Base-by-base conservation (phyloP, 2,797 vertebrate species). In the Xenops minutus region DNA sequence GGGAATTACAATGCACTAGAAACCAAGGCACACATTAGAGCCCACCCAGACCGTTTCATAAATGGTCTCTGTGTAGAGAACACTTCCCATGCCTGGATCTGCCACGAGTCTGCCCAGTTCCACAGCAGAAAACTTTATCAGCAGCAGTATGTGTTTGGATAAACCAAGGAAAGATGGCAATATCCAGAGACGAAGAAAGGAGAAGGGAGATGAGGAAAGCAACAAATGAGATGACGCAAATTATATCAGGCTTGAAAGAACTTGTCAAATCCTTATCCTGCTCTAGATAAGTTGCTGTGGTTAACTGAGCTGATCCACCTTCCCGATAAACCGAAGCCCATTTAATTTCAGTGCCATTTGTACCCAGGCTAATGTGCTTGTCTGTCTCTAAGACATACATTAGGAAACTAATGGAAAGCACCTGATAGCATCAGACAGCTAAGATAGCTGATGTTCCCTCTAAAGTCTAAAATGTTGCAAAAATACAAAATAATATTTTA, bases 401-500 rank as follows among this genome's bases (percentile, higher is more conserved):
- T 78, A 58, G 61, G 54, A 89, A 93, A 87, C 41, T 46, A 91
- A 93, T 66, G 69, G 55, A 86, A 93, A 79, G 49, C 48, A 39
- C 27, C 41, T 1, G 44, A 96, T 83, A 88, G 61, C 69, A 96
- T 95, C 91, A 69, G 78, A 48, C 56, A 72, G 86, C 77, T 89
- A 79, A 94, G 64, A 69, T 18, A 32, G 37, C 30, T 85, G 44
- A 84, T 24, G 43, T 66, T 93, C 64, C 54, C 34, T 91, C 79
- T 46, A 16, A 49, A 77, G 72, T 44, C 71, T 63, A 80, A 92
- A 94, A 94, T 34, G 20, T 14, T 90, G 55, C 69, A 69, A 80
- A 96, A 96, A 85, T 68, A 73, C 21, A 48, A 78, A 94, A 73
- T 68, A 93, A 75, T 93, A 73, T 94, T 96, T 89, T 94, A 79